Evolutionary conservation across 2,113 vertebrate species (phyloP).

Genomic region (Toxostoma redivivum): DNA sequence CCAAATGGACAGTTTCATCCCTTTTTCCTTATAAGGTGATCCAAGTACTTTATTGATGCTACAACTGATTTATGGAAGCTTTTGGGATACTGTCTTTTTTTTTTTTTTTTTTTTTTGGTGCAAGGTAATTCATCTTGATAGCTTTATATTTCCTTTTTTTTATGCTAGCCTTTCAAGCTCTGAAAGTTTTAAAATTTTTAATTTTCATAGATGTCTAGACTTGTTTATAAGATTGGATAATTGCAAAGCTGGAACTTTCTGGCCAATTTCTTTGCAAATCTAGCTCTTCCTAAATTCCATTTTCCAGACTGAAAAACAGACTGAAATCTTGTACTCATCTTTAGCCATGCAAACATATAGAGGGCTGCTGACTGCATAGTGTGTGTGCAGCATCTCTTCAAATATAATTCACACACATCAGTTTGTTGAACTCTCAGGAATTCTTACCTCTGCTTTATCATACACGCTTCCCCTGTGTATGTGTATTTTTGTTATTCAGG

Average conservation of each 20-base stretch:
- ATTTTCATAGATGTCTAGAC: neutral
- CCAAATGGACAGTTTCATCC: neutral
- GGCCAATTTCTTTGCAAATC: neutral
- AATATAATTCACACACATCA: neutral
- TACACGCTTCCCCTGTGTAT: neutral
- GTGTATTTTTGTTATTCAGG: neutral
- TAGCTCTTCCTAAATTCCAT: rapidly evolving
- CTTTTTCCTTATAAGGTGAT: neutral
- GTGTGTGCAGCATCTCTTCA: neutral
- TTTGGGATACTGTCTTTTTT: neutral
- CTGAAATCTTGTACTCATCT: neutral
- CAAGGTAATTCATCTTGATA: neutral
- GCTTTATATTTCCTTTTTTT: neutral
- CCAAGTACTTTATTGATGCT: neutral
- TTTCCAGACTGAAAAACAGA: neutral
- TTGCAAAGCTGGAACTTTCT: neutral
- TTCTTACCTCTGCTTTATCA: neutral
- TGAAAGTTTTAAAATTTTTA: neutral
- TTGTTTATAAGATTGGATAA: neutral
- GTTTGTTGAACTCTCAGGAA: neutral
- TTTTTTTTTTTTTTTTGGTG: neutral
- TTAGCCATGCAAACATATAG: neutral
- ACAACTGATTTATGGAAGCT: neutral
- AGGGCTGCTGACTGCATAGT: neutral
- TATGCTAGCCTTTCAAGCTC: neutral